Evolutionary conservation across 2,797 vertebrate genomes (phyloP), one percentile per base, ranked within the genome.

Genomic region (Amazona finschi): DNA sequence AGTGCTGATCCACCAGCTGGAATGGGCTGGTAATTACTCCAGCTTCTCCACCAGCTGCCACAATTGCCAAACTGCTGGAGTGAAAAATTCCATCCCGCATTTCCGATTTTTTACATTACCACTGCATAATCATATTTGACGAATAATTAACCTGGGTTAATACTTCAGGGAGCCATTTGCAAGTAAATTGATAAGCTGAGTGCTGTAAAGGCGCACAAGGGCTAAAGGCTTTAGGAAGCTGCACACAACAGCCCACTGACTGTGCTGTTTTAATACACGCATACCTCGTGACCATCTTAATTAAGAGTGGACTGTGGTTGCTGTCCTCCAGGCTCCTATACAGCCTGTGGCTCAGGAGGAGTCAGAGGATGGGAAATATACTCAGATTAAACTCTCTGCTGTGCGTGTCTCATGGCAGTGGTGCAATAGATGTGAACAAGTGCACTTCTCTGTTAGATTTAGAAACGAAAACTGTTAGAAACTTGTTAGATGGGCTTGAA

Each of bases 131-230:
- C 98, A 98, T 98, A 98, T 98, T 98, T 98, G 98, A 98, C 97
- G 97, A 99, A 99, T 99, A 99, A 99, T 98, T 98, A 99, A 99
- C 98, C 98, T 96, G 95, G 98, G 97, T 98, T 98, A 98, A 98
- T 98, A 98, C 98, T 98, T 98, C 97, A 97, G 98, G 97, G 98
- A 98, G 95, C 97, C 97, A 98, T 98, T 98, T 98, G 98, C 98
- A 98, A 98, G 98, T 98, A 98, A 98, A 98, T 98, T 98, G 98
- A 98, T 98, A 98, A 98, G 97, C 97, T 90, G 96, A 96, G 96
- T 93, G 97, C 97, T 97, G 96, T 97, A 96, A 96, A 93, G 69
- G 91, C 17, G 17, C 92, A 85, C 15, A 13, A 93, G 95, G 92
- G 89, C 96, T 86, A 86, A 86, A 91, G 95, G 94, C 97, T 95